Conservation (phyloP, 1,140 invertebrate species). For the Chrysomallon squamiferum region DNA sequence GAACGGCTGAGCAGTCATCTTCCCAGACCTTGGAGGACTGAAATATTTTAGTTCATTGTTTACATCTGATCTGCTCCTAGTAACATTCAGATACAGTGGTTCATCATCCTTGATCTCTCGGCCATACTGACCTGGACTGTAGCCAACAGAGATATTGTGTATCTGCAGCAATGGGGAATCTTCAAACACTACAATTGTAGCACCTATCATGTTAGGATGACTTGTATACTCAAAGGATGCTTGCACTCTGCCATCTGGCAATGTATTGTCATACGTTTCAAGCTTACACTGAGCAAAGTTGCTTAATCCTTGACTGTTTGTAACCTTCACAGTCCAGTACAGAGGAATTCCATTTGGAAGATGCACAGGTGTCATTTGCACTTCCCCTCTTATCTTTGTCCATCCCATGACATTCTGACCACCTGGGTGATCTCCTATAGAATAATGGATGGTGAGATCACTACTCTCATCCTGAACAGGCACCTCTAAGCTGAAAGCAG, state of each 20-base stretch:
- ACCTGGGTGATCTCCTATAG: constrained; percentile 30
- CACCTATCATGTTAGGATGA: constrained; percentile 8
- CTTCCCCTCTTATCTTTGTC: constrained; percentile 32
- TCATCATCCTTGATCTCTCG: constrained; percentile 8
- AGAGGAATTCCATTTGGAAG: constrained; percentile 31
- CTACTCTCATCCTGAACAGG: constrained; percentile 23
- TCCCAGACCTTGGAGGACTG: constrained; percentile 9
- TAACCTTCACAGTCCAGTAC: constrained; percentile 32
- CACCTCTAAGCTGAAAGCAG: constrained; percentile 34
- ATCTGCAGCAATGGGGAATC: constrained; percentile 8
- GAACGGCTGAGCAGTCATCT: constrained; percentile 7
- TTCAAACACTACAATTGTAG: constrained; percentile 11
- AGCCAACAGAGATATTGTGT: constrained; percentile 14
- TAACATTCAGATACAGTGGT: not conserved
- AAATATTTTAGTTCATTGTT: constrained; percentile 8
- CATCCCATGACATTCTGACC: constrained; percentile 28
- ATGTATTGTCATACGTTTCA: constrained; percentile 28
- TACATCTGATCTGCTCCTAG: not conserved
- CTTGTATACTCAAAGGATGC: constrained; percentile 2
- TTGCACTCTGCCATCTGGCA: constrained; percentile 30
- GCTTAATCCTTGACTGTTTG: constrained; percentile 24
- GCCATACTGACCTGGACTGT: constrained; percentile 10
- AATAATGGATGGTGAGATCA: constrained; percentile 26
- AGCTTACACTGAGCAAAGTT: constrained; percentile 17
- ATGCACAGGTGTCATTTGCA: constrained; percentile 9